phyloP scores from a whole-genome alignment of 2,113 vertebrate genomes.

The Zootoca vivipara region DNA sequence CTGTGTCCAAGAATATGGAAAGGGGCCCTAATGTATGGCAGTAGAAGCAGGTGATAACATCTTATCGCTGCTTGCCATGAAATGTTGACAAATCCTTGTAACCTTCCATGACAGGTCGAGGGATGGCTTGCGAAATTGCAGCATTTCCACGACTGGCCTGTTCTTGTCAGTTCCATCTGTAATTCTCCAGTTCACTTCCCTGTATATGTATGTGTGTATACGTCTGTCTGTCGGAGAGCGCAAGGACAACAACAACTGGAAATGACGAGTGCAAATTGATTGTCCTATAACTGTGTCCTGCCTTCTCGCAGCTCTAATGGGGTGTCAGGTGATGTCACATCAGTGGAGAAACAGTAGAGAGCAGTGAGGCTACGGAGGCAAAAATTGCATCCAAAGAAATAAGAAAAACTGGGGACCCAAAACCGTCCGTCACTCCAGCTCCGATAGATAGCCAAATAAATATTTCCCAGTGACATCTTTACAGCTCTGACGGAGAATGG shows the following conservation, averaged over 20 bases:
- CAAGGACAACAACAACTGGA: neutral
- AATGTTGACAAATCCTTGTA: neutral
- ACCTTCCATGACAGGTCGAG: neutral
- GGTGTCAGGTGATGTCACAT: slow-evolving; percentile 11
- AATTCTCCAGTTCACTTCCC: neutral
- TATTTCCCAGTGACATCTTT: neutral
- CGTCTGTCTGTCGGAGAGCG: neutral
- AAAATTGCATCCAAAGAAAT: neutral
- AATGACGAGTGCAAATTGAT: neutral
- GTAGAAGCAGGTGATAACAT: no score
- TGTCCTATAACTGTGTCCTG: neutral
- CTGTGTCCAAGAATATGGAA: neutral
- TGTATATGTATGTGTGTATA: neutral
- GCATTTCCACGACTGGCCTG: neutral
- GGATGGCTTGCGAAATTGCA: neutral
- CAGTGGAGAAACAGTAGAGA: neutral
- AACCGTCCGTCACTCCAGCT: slow-evolving; percentile 22
- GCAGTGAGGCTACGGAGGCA: no score
- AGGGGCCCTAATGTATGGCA: no score
- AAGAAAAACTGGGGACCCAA: slow-evolving; percentile 12
- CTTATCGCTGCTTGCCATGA: neutral
- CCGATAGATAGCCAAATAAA: slow-evolving; percentile 41
- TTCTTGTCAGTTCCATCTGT: fast-evolving
- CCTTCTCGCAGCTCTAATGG: neutral
- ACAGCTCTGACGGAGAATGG: slow-evolving; percentile 1